phyloP scores from a whole-genome alignment of 2,888 invertebrate species.

The Epiblema foenella region DNA sequence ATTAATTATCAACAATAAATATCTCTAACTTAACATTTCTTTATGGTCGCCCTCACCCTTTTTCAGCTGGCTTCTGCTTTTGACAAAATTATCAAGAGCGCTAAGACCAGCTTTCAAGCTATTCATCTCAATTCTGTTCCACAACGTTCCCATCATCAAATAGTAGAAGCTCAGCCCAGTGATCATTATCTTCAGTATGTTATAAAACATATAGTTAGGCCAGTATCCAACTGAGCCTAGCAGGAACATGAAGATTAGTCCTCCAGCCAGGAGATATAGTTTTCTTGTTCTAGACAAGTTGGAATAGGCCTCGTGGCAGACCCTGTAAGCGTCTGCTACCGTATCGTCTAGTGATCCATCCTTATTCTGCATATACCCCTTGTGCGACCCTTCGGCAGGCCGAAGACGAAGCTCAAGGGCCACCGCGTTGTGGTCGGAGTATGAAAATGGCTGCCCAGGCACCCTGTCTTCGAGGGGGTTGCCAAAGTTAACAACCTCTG shows the following conservation, averaged over 20 bases:
- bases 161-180: constrained; percentile 88
- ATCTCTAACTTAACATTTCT: background rate
- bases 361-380: constrained; percentile 50
- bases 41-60: background rate
- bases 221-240: constrained; percentile 79
- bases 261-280: constrained; percentile 81
- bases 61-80: constrained; percentile 54
- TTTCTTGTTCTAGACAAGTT: constrained; percentile 79
- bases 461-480: constrained; percentile 91
- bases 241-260: constrained; percentile 80
- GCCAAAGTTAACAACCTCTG: constrained; percentile 80
- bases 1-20: background rate
- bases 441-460: constrained; percentile 89
- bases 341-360: constrained; percentile 62
- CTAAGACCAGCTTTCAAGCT: constrained; percentile 90
- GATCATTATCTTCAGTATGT: constrained; percentile 86
- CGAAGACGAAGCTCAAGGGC: constrained; percentile 79
- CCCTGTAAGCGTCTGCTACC: constrained; percentile 84
- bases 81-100: constrained; percentile 86
- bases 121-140: constrained; percentile 93
- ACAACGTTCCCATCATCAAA: constrained; percentile 91
- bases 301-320: constrained; percentile 84
- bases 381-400: constrained; percentile 46
- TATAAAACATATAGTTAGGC: constrained; percentile 78
- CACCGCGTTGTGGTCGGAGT: constrained; percentile 96